Base-by-base conservation (phyloP, 2,797 vertebrate genomes). In the Alfaro cultratus region DNA sequence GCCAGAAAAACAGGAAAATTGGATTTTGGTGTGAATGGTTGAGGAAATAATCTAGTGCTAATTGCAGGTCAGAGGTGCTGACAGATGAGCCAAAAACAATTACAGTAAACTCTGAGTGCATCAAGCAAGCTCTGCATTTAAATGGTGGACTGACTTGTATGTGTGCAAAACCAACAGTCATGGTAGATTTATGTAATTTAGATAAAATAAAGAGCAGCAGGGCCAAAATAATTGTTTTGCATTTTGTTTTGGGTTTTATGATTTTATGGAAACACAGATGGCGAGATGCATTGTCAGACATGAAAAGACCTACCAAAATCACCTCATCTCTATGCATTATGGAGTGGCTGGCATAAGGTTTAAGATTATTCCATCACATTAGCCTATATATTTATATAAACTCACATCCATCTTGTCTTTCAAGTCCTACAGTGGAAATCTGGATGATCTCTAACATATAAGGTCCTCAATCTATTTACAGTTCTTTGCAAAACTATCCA, bases 311-410 rank as follows among this genome's bases (percentile, higher is more conserved):
- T 7, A 79, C 83, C 60, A 74, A 76, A 73, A 13, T 51, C 46
- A 36, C 4, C 31, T 81, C 21, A 87, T 90, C 73, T 90, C 80
- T 82, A 87, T 90, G 74, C 15, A 83, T 89, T 83, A 84, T 85
- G 81, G 82, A 91, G 67, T 84, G 81, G 68, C 88, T 91, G 78
- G 60, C 76, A 84, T 86, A 73, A 62, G 81, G 49, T 68, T 75
- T 23, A 82, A 83, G 79, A 90, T 84, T 81, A 89, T 31, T 46
- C 80, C 78, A 86, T 4, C 31, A 31, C 70, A 80, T 73, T 49
- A 29, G 23, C 11, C 57, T 36, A 62, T 53, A 45, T 55, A 53
- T 53, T 53, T 10, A 71, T 47, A 84, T 55, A 62, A 60, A 51
- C 34, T 77, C 64, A 57, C 36, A 76, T 68, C 70, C 73, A 75